Evolutionary conservation across 2,888 invertebrate species (phyloP), one percentile per base, ranked within the genome.

Genomic region (Ormyrus pomaceus): DNA sequence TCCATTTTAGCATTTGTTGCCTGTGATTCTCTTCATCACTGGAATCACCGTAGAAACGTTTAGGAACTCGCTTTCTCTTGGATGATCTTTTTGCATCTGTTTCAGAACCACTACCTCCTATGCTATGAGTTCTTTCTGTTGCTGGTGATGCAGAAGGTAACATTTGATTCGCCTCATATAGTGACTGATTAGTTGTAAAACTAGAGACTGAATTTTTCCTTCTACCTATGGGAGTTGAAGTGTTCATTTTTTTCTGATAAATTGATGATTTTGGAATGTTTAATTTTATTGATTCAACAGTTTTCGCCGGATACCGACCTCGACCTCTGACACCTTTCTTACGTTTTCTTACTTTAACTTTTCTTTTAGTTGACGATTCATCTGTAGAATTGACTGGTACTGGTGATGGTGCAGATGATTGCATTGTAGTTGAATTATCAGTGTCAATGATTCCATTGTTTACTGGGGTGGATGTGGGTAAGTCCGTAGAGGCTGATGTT

Each of bases 21-120:
- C 88, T 91, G 6, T 92, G 94, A 13, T 92, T 92, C 82, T 96
- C 96, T 86, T 96, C 96, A 84, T 96, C 96, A 88, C 96, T 96
- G 0, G 96, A 95, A 88, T 96, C 96, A 0, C 96, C 97, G 87
- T 96, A 97, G 89, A 97, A 97, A 87, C 95, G 95, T 87, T 96
- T 96, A 0, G 96, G 96, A 50, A 96, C 94, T 59, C 96, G 91
- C 85, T 95, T 93, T 80, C 96, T 93, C 90, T 96, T 96, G 0
- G 96, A 96, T 1, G 94, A 94, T 56, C 96, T 92, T 87, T 94
- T 95, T 19, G 91, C 58, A 48, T 82, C 81, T 3, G 73, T 77
- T 74, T 81, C 77, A 50, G 81, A 82, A 8, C 79, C 77, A 66
- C 81, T 82, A 3, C 80, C 80, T 10, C 59, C 71, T 6, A 72